Evolutionary conservation across 2,888 invertebrate species (phyloP).

Genomic region (Orgyia antiqua): DNA sequence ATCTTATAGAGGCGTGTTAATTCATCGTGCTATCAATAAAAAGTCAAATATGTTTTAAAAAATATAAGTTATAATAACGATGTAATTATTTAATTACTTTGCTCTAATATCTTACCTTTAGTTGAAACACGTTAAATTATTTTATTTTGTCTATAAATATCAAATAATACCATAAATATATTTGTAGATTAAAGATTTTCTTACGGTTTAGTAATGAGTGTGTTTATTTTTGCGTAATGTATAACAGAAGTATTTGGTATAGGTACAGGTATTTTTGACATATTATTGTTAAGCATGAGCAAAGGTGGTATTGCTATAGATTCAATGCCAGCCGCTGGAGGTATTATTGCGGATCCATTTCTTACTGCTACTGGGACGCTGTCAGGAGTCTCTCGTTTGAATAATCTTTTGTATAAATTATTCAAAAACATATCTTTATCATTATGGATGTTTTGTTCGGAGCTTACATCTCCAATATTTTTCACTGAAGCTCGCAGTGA

Average conservation of each 20-base stretch:
- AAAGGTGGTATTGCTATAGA: constrained; percentile 54
- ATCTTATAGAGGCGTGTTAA: too few relatives aligned
- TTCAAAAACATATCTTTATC: constrained; percentile 15
- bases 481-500: neutral
- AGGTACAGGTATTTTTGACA: constrained; percentile 57
- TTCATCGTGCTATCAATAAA: too few relatives aligned
- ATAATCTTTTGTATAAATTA: constrained; percentile 17
- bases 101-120: too few relatives aligned
- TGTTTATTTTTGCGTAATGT: constrained; percentile 58
- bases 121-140: too few relatives aligned
- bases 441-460: neutral
- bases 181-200: too few relatives aligned
- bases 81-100: too few relatives aligned
- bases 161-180: too few relatives aligned
- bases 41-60: too few relatives aligned
- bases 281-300: constrained; percentile 49
- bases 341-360: constrained; percentile 47
- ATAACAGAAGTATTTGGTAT: constrained; percentile 64
- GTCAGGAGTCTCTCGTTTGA: constrained; percentile 27
- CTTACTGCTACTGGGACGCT: constrained; percentile 34
- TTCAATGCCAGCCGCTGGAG: constrained; percentile 44
- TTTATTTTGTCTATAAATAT: too few relatives aligned
- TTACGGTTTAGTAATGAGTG: constrained; percentile 37
- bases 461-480: neutral
- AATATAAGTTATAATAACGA: too few relatives aligned